These are phyloP conservation scores for Hypotaenidia okinawae DNA, from an alignment of 2,797 vertebrate genomes.

Conservation along the genomic window DNA sequence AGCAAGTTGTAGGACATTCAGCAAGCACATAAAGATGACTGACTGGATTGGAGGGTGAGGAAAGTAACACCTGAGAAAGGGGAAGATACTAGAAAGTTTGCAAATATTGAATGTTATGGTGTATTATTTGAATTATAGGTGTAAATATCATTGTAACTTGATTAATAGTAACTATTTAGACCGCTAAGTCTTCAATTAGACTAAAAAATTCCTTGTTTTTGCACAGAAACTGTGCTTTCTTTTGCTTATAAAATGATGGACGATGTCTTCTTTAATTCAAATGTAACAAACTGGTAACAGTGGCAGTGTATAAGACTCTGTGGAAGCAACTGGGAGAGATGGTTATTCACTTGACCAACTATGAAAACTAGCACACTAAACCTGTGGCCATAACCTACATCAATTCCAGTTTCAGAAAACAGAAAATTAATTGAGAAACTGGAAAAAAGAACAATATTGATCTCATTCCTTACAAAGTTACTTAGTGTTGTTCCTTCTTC, in stretches of 20 bases:
- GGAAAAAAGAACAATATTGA: background rate
- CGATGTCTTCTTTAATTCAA: background rate
- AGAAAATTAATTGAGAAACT: background rate
- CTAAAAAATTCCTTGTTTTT: background rate
- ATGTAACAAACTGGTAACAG: background rate
- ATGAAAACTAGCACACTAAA: background rate
- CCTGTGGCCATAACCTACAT: background rate
- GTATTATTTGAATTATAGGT: background rate
- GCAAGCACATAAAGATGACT: background rate
- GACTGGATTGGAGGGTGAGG: background rate
- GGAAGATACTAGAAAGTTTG: background rate
- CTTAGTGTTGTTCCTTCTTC: background rate
- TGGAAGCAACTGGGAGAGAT: background rate
- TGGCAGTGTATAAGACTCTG: background rate
- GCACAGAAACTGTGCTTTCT: background rate
- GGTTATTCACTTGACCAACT: background rate
- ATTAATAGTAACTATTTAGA: background rate
- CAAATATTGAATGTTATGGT: background rate
- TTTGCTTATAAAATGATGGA: background rate
- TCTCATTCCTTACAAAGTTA: background rate
- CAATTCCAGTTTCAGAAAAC: background rate
- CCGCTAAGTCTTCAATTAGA: background rate
- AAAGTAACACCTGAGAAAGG: background rate
- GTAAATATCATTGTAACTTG: background rate
- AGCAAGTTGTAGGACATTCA: background rate